Evolutionary conservation across 2,113 vertebrate species (phyloP), one percentile per base, ranked within the genome.

Genomic region (Carassius gibelio): DNA sequence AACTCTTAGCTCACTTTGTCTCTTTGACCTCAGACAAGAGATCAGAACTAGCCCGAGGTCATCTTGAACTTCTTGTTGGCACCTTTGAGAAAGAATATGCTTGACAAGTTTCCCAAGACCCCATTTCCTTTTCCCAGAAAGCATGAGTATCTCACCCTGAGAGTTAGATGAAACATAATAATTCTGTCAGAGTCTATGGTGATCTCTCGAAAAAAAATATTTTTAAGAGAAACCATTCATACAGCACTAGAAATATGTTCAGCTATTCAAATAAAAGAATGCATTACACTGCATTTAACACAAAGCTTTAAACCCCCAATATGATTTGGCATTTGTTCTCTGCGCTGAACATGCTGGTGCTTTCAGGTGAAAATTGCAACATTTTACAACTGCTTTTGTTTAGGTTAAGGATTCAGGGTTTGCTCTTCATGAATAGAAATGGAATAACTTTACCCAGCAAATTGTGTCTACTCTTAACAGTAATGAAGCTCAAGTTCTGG

Each of bases 401-500:
- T 75, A 69, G 80, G 15, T 15, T 23, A 52, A 71, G 72, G 52
- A 36, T 80, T 87, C 13, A 30, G 8, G 66, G 59, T 81, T 76
- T 69, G 48, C 62, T 55, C 68, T 3, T n/a, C 48, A 45, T 57
- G 36, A 62, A 85, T 85, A 85, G 55, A 77, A 34, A 75, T 45
- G 57, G 62, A 85, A 85, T 64, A 79, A 69, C 75, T 75, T 83
- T 85, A 68, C 55, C 78, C n/a, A 75, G 62, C 78, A 77, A 81
- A 85, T 78, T 74, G 26, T 36, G 26, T 36, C 48, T 71, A 36
- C 80, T 52, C 71, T 82, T 79, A 82, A 81, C 71, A 74, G 71
- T 45, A 64, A 77, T 48, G 75, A 81, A 62, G 38, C 86, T 77
- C 42, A 48, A 83, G 57, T 52, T 83, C 34, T 57, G 38, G 6